Evolutionary conservation across 2,113 vertebrate species (phyloP), one percentile per base, ranked within the genome.

Genomic region (Martes martes): DNA sequence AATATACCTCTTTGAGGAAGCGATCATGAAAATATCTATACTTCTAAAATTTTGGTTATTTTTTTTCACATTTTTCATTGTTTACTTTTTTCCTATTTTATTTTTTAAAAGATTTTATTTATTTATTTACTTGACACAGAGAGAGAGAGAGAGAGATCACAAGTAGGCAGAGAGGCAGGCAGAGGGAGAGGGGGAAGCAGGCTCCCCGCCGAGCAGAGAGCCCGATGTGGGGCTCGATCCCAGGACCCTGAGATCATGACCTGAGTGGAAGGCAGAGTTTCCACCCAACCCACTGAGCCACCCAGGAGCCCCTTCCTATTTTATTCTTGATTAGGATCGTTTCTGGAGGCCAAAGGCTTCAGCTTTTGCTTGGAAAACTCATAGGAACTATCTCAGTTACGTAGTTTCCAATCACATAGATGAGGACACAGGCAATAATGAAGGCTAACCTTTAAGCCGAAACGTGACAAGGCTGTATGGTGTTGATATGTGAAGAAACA

Each of bases 351-450:
- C 50, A 76, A 84, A 86, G 36, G 13, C 79, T 71, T 92, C 52
- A 42, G 67, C 52, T 83, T 96, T 97, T 88, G 28, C 74, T 90
- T 90, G 21, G 92, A 94, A 96, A 76, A 57, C 15, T 61, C 50
- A 73, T 4, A 76, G 80, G 33, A 63, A 65, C 50, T 28, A 11
- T 59, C 85, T 81, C 28, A n/a, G 76, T n/a, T 26, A 67, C 16
- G 5, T 2, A 31, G 24, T 65, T 92, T 82, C 42, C 57, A 65
- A 59, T 59, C 39, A 47, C 11, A 47, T 0, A 85, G 65, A 69
- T 47, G 18, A 16, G 74, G 74, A 78, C 2, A 18, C 1, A 19
- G 24, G 1, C 7, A 79, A 79, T 71, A 50, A 67, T 61, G 79
- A 89, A 63, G 33, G 63, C 5, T 69, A 94, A 76, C 26, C 33